Percentiles rank a stretch among this genome's conserved stretches.
phyloP scores from a whole-genome alignment of 2,797 vertebrate species.

The Danio kyathit region DNA sequence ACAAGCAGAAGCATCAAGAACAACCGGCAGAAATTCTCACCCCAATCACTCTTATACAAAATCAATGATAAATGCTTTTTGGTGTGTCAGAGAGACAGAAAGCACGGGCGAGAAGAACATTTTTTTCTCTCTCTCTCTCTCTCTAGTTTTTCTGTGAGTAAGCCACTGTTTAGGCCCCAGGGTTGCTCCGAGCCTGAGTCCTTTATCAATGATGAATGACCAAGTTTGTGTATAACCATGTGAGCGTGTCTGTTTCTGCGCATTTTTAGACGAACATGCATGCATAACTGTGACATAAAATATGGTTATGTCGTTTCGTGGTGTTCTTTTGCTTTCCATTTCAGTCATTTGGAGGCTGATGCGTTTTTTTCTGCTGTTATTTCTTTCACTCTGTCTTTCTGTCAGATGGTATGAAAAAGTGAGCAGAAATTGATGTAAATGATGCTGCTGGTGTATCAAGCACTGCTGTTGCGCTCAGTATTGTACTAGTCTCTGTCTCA shows the following conservation, averaged over 20 bases:
- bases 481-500: neutral
- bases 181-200: constrained; percentile 36
- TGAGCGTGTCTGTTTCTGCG: constrained; percentile 18
- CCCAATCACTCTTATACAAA: constrained; percentile 14
- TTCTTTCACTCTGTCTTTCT: neutral
- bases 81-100: constrained; percentile 9
- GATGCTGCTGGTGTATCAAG: constrained; percentile 8
- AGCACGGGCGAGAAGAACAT: neutral
- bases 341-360: constrained; percentile 2
- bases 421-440: constrained; percentile 25
- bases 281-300: constrained; percentile 24
- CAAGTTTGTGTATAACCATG: constrained; percentile 17
- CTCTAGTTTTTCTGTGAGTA: constrained; percentile 7
- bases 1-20: neutral
- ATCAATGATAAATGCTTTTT: constrained; percentile 33
- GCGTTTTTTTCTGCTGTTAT: neutral
- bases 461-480: neutral
- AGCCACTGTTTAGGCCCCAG: constrained; percentile 41
- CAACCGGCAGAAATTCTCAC: constrained; percentile 1
- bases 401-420: constrained; percentile 10
- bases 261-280: constrained; percentile 29
- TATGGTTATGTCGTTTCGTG: neutral
- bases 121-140: neutral
- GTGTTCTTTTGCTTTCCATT: neutral
- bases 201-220: constrained; percentile 50